Conservation (phyloP, 37 sponge, comb jelly and placozoan species). For the Ephydatia muelleri region DNA sequence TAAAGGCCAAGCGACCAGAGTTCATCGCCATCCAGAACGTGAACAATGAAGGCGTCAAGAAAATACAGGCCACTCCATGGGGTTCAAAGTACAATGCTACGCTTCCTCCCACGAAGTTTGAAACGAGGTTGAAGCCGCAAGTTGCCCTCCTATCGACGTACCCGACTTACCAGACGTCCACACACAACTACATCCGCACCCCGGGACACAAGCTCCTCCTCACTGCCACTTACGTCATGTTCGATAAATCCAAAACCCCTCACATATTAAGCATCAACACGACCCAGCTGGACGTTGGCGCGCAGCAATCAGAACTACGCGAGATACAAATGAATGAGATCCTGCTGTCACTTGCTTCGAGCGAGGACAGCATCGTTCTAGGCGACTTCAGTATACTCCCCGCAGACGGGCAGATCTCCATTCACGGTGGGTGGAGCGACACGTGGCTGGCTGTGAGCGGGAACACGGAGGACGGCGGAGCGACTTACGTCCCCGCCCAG, state of each 20-base stretch:
- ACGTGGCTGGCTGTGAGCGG: conserved; percentile 53
- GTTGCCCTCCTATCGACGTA: conserved; percentile 67
- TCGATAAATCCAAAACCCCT: conserved; percentile 68
- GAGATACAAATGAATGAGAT: conserved; percentile 72
- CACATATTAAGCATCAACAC: conserved; percentile 50
- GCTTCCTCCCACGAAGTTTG: conserved; percentile 55
- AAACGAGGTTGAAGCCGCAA: conserved; percentile 62
- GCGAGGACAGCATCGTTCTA: conserved; percentile 53
- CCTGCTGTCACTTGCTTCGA: conserved; percentile 14
- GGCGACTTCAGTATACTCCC: conserved; percentile 56
- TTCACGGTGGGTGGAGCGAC: conserved; percentile 70
- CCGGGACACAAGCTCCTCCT: conserved; percentile 12
- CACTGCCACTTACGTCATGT: conserved; percentile 58
- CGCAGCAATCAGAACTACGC: conserved; percentile 22
- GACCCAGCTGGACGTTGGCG: conserved; percentile 42
- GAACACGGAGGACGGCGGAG: conserved; percentile 27
- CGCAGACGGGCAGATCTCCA: conserved; percentile 50
- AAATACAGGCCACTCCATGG: conserved; percentile 49
- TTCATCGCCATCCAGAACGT: conserved; percentile 74
- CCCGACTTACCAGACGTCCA: conserved; percentile 50
- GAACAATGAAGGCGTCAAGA: conserved; percentile 55
- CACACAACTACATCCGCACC: conserved; percentile 6
- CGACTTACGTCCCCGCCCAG: conserved; percentile 49
- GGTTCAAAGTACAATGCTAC: conserved; percentile 47
- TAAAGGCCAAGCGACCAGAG: conserved; percentile 62